A percentile compares a stretch with the other conserved stretches of the same genome.
Evolutionary conservation across 2,113 vertebrate genomes (phyloP).

Genomic region (Stomatorhinus ivindoensis): DNA sequence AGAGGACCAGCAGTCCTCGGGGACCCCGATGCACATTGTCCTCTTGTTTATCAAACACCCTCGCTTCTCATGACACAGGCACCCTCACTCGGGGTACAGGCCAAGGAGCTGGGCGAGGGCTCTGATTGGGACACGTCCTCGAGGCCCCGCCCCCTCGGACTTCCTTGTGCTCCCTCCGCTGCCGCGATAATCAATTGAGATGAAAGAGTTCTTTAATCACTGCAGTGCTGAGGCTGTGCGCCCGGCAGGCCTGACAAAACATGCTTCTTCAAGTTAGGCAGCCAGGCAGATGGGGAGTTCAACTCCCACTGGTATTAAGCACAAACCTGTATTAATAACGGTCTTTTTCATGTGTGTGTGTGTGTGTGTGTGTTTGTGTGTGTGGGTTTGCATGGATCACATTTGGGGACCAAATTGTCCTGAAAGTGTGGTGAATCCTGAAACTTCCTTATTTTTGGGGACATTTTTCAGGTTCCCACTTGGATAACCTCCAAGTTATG

Average conservation of each 20-base stretch:
- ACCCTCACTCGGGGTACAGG: not conserved
- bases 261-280: slow-evolving; percentile 28
- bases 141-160: not conserved
- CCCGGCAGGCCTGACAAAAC: slow-evolving; percentile 10
- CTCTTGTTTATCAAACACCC: not conserved
- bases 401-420: too few species aligned
- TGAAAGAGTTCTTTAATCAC: slow-evolving; percentile 17
- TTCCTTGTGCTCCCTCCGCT: slow-evolving; percentile 6
- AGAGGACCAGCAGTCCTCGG: not conserved
- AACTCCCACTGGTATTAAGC: not conserved
- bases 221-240: slow-evolving; percentile 21
- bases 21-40: not conserved
- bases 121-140: slow-evolving; percentile 16
- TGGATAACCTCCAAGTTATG: too few species aligned
- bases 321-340: not conserved
- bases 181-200: slow-evolving; percentile 26
- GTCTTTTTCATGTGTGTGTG: not conserved
- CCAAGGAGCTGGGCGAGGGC: not conserved
- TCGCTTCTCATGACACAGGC: not conserved
- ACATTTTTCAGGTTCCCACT: too few species aligned
- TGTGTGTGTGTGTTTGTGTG: not conserved
- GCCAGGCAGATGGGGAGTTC: slow-evolving; percentile 15
- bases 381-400: too few species aligned
- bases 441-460: too few species aligned
- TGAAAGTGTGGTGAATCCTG: too few species aligned